Evolutionary conservation across 2,888 invertebrate species (phyloP), one percentile per base, ranked within the genome.

Genomic region (Automeris io): DNA sequence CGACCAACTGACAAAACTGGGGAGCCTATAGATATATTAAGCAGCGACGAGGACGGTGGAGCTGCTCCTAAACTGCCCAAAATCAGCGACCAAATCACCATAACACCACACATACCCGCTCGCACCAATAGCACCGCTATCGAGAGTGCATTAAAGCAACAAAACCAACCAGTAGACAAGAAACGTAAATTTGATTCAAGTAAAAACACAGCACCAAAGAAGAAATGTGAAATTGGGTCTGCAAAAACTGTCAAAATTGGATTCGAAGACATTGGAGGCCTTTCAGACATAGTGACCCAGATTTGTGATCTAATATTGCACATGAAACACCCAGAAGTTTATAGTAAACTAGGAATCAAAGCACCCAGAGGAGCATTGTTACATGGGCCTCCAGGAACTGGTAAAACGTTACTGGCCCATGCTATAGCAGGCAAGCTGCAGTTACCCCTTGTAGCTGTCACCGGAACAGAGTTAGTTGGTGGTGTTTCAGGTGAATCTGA

Each of bases 401-500:
- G 99, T 0, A 95, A 95, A 79, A 94, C 94, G 2, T 82, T 95
- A 39, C 62, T 95, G 42, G 95, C 95, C 0, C 88, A 93, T 65
- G 94, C 95, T 2, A 93, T 95, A 55, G 93, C 95, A 18, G 95
- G 95, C 35, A 95, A 98, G 86, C 76, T 98, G 25, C 89, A 91
- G 48, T 75, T 98, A 29, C 95, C 96, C 0, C 77, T 98, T 38
- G 80, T 99, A 36, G 94, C 95, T 75, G 91, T 98, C 6, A 92
- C 95, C 5, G 96, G 96, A 1, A 95, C 98, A 0, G 97, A 98
- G 76, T 77, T 99, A 42, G 93, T 99, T 2, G 95, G 95, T 7
- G 98, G 98, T 1, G 92, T 99, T 42, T 97, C 97, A 0, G 99
- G 99, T 0, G 97, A 98, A 74, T 97, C 97, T 0, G 99, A 99